Percentiles rank a stretch among this genome's conserved stretches.
Conservation (phyloP, 2,888 invertebrate species). For the Netelia virgata region DNA sequence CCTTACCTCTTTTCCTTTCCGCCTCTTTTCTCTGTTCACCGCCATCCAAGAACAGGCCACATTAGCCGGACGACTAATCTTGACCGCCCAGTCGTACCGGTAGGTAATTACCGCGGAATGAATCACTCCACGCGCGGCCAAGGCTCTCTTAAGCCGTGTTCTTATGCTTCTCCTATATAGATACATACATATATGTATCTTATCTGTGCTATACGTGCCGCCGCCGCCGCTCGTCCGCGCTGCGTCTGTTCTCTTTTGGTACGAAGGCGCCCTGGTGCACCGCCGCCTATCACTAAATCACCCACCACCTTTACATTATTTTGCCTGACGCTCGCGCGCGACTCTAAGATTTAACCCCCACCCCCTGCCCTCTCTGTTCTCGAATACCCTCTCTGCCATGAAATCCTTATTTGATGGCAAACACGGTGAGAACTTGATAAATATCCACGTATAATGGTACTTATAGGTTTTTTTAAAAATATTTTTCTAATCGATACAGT, state of each 20-base stretch:
- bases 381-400: too few relatives aligned
- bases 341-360: conserved; percentile 10
- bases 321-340: conserved; percentile 3
- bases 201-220: background rate
- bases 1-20: conserved; percentile 23
- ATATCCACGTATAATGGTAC: too few relatives aligned
- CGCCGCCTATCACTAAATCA: conserved; percentile 53
- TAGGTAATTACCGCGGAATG: conserved; percentile 80
- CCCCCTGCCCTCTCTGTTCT: conserved; percentile 5
- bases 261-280: conserved; percentile 50
- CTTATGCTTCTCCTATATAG: conserved; percentile 24
- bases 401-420: too few relatives aligned
- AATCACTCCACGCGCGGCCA: conserved; percentile 75
- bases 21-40: conserved; percentile 26
- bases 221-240: conserved; percentile 29
- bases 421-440: too few relatives aligned
- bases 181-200: background rate
- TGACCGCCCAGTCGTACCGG: conserved; percentile 75
- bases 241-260: conserved; percentile 39
- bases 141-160: conserved; percentile 61
- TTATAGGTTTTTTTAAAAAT: too few relatives aligned
- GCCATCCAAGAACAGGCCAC: conserved; percentile 46
- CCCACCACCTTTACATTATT: conserved; percentile 50
- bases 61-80: conserved; percentile 76
- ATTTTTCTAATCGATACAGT: too few relatives aligned